Evolutionary conservation across 2,113 vertebrate species (phyloP).

Genomic region (Orcinus orca): DNA sequence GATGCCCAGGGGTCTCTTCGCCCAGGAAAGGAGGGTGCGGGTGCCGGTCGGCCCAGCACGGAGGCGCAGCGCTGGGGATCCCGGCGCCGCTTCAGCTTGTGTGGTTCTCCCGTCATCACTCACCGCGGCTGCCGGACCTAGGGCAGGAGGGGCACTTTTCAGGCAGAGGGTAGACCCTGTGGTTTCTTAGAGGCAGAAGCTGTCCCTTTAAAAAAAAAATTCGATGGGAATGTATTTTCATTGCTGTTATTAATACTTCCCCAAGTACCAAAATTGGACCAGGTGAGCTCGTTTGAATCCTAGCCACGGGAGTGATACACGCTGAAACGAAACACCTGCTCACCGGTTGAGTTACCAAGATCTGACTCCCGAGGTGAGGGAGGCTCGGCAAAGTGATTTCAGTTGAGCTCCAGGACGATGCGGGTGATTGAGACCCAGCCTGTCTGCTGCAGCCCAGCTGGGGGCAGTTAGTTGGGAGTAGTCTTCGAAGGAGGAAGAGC

Average conservation of each 20-base stretch:
- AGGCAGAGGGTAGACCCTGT: neutral
- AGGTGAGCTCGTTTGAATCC: neutral
- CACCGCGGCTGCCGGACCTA: neutral
- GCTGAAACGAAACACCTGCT: neutral
- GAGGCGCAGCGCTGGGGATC: neutral
- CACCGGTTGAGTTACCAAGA: neutral
- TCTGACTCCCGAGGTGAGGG: neutral
- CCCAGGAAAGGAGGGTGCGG: neutral
- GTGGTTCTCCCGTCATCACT: neutral
- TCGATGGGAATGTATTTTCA: neutral
- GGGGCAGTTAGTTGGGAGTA: neutral
- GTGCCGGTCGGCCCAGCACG: neutral
- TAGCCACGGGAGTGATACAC: neutral
- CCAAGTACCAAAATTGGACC: neutral
- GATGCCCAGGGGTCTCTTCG: neutral
- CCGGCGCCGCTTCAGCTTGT: neutral
- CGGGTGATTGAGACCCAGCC: neutral
- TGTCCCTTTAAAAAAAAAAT: neutral
- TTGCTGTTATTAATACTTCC: conserved; percentile 23
- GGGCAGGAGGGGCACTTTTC: neutral
- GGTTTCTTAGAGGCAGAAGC: neutral
- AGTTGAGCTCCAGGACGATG: neutral
- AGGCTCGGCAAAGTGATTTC: neutral
- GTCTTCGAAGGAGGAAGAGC: neutral
- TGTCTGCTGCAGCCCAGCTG: neutral